phyloP scores from a whole-genome alignment of 2,888 invertebrate genomes.

The Papilio protenor region DNA sequence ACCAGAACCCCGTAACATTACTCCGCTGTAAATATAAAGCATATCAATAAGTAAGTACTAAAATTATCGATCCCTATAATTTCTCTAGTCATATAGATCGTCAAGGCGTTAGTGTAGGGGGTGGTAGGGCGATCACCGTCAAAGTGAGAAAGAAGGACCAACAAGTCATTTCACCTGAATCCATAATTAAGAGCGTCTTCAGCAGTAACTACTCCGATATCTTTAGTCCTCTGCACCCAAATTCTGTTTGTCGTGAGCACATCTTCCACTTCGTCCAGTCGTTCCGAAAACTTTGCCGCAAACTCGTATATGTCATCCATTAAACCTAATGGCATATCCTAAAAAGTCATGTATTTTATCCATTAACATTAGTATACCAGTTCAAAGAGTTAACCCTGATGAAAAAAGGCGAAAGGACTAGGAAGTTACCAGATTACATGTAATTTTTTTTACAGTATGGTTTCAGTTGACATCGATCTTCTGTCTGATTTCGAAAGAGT shows the following conservation, averaged over 20 bases:
- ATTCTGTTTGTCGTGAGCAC: conserved; percentile 94
- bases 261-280: conserved; percentile 99
- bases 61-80: too few species aligned
- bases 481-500: too few species aligned
- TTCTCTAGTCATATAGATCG: too few species aligned
- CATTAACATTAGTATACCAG: too few species aligned
- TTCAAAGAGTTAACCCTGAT: too few species aligned
- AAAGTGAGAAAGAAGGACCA: neutral
- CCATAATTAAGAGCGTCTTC: conserved; percentile 98
- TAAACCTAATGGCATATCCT: conserved; percentile 97
- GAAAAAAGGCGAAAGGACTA: too few species aligned
- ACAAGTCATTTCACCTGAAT: conserved; percentile 88
- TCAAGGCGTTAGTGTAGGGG: too few species aligned
- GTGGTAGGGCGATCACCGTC: neutral
- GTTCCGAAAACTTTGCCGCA: conserved; percentile 91
- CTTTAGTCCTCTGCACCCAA: conserved; percentile 96
- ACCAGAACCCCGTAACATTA: conserved; percentile 99
- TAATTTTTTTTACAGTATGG: too few species aligned
- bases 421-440: too few species aligned
- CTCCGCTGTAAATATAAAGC: conserved; percentile 88
- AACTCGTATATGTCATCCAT: conserved; percentile 99
- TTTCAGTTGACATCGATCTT: too few species aligned
- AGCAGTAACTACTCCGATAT: conserved; percentile 95
- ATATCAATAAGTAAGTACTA: too few species aligned
- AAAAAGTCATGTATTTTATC: conserved; percentile 40